Evolutionary conservation across 2,888 invertebrate genomes (phyloP).

Genomic region (Sinotaia quadrata): DNA sequence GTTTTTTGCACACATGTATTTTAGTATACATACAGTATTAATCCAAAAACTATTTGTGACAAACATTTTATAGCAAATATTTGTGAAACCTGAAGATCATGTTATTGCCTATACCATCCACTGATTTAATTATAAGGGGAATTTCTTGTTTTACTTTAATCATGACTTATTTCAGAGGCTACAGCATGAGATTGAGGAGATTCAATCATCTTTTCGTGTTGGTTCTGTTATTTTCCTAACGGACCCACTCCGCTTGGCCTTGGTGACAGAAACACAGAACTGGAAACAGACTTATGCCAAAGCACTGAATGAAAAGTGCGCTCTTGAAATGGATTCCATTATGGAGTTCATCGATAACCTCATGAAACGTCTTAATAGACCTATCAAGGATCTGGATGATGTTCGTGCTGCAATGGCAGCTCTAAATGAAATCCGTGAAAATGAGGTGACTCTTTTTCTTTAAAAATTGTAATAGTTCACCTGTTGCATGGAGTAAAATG

Average conservation of each 20-base stretch:
- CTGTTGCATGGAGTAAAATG: no score
- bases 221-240: conserved; percentile 69
- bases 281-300: conserved; percentile 73
- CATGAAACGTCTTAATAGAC: conserved; percentile 89
- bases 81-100: no score
- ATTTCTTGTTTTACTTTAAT: neutral
- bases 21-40: no score
- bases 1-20: no score
- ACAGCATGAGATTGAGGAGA: conserved; percentile 70
- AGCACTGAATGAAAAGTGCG: conserved; percentile 72
- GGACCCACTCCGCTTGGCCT: conserved; percentile 83
- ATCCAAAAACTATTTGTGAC: no score
- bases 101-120: no score
- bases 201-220: conserved; percentile 65
- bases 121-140: no score
- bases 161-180: conserved; percentile 71
- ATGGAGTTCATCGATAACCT: conserved; percentile 93
- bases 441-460: conserved; percentile 77
- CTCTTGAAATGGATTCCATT: conserved; percentile 71
- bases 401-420: conserved; percentile 95
- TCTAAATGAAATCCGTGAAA: conserved; percentile 88
- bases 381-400: conserved; percentile 91
- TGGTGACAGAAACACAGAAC: conserved; percentile 78
- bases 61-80: no score
- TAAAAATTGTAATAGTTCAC: no score